Base-by-base conservation (phyloP, 2,888 invertebrate genomes). In the Orthosia incerta region DNA sequence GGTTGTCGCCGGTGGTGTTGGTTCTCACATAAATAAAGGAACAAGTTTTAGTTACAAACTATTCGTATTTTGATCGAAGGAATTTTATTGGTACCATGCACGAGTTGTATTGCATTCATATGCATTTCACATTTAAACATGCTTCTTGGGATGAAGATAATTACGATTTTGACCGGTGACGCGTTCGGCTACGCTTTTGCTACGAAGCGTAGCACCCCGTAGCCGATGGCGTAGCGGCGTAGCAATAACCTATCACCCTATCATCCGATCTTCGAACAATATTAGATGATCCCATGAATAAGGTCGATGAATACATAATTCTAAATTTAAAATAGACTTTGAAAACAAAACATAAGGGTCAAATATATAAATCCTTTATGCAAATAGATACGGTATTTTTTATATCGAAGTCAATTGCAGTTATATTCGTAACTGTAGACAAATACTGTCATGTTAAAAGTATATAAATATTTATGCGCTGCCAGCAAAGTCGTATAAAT, bases 401-500 rank as follows among this genome's bases (percentile, higher is more conserved):
- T 53, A 61, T 69, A 69, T 61, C 16, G 55, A 70, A 65, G 48
- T 60, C 51, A 56, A 55, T 51, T 59, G 46, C 59, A 67, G 39
- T 61, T 65, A 65, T 51, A 65, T 61, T 79, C 13, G 53, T 51
- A 56, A 55, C 65, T 59, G 79, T 61, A 72, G 73, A 65, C 45
- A 80, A 72, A 72, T 82, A 61, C 53, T 79, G 55, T 53, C 71
- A 62, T 62, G 50, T 55, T 73, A 62, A 80, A 73, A 73, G 57
- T 79, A 31, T 72, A 83, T 80, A 80, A 83, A 83, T 80, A 83
- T 83, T 63, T 46, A 83, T 80, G 26, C 23, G 26, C 39, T 69
- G 57, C 50, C 55, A 62, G 70, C 62, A 64, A 81, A 71, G 59
- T 81, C 62, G 62, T 55, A 60, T 70, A 83, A 74, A 82, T 74